phyloP scores from a whole-genome alignment of 2,888 invertebrate genomes.

The Nemurella pictetii region DNA sequence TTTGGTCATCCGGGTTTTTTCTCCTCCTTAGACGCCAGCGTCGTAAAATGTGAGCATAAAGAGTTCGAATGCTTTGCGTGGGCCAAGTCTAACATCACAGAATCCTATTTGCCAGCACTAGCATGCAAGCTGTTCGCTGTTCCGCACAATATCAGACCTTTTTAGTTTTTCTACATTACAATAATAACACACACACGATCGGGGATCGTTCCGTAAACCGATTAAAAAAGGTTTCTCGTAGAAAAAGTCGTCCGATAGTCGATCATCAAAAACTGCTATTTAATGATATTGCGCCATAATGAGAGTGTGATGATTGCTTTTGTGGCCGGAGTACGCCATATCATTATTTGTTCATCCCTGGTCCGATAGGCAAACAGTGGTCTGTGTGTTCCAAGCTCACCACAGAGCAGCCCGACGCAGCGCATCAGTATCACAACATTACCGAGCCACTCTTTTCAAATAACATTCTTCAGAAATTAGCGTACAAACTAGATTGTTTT shows the following conservation, averaged over 20 bases:
- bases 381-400: background rate
- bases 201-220: background rate
- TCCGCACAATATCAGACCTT: background rate
- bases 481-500: constrained; percentile 33
- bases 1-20: too few relatives aligned
- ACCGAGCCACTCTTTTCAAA: constrained; percentile 2
- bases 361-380: constrained; percentile 16
- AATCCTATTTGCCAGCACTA: too few relatives aligned
- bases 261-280: background rate
- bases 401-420: background rate
- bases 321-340: background rate
- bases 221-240: background rate
- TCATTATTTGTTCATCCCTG: constrained; percentile 25
- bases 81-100: too few relatives aligned
- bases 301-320: constrained; percentile 4
- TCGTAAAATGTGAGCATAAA: too few relatives aligned
- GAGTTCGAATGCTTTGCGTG: too few relatives aligned
- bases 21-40: too few relatives aligned
- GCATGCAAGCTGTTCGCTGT: background rate
- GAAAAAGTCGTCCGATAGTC: background rate
- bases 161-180: background rate
- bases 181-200: background rate
- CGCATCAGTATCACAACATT: background rate
- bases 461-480: constrained; percentile 36
- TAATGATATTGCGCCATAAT: background rate